A percentile compares a stretch with the other conserved stretches of the same genome.
These are phyloP conservation scores for Zoanthus sociatus DNA, from an alignment of 92 coral and sea anemone genomes.

Conservation along the genomic window DNA sequence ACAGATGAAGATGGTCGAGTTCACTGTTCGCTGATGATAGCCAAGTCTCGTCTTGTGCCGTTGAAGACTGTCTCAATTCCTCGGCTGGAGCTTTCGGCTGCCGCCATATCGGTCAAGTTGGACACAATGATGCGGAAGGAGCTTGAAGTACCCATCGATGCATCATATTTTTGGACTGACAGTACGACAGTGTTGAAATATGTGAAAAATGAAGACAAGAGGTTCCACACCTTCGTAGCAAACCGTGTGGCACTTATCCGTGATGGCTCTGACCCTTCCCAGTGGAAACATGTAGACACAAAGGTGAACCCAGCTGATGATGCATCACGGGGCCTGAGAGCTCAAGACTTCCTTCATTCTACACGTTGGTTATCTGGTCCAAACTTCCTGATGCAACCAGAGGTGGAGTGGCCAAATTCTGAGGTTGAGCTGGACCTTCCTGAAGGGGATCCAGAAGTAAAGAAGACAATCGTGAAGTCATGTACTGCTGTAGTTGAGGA, in stretches of 20 bases:
- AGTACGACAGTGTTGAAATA: neutral
- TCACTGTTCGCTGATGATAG: neutral
- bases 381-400: neutral
- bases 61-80: neutral
- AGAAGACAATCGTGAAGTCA: neutral
- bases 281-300: neutral
- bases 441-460: neutral
- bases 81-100: constrained; percentile 1
- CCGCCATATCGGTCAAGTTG: neutral
- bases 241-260: neutral
- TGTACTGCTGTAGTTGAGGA: neutral
- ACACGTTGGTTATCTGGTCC: neutral
- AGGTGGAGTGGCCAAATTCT: neutral
- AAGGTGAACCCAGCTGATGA: constrained; percentile 1
- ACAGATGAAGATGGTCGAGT: neutral
- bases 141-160: neutral
- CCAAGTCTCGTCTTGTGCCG: neutral
- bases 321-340: neutral
- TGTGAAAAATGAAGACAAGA: neutral
- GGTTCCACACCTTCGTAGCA: neutral
- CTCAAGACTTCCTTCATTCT: neutral
- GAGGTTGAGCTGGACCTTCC: neutral
- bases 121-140: neutral
- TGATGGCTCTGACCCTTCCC: neutral
- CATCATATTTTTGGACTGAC: constrained; percentile 10